These are phyloP conservation scores for Chydorus sphaericus DNA, from an alignment of 2,888 invertebrate genomes.

Conservation along the genomic window DNA sequence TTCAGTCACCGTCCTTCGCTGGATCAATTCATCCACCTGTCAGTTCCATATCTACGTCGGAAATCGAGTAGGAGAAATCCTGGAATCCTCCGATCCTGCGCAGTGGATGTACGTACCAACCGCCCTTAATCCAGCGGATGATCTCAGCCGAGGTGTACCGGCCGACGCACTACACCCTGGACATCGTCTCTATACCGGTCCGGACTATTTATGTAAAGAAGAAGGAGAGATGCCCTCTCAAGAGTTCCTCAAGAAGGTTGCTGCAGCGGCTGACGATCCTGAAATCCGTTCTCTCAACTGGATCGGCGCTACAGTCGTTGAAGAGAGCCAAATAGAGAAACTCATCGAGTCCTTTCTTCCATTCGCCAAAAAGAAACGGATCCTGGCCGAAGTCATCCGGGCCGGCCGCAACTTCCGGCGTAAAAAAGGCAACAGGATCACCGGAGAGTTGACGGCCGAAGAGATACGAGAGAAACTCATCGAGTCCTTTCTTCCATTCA, in stretches of 20 bases:
- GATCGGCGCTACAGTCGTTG: neutral
- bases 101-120: constrained; percentile 6
- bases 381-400: neutral
- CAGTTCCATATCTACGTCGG: constrained; percentile 17
- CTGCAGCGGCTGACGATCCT: neutral
- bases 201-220: neutral
- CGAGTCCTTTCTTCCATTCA: neutral
- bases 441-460: neutral
- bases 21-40: constrained; percentile 16
- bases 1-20: constrained; percentile 17
- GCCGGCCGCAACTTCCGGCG: neutral
- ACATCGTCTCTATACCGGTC: constrained; percentile 5
- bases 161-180: neutral
- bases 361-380: neutral
- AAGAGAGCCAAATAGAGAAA: too few relatives aligned
- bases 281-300: neutral
- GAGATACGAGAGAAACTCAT: neutral
- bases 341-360: neutral
- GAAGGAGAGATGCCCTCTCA: neutral
- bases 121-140: constrained; percentile 9
- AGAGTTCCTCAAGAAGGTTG: neutral
- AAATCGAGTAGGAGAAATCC: constrained; percentile 9
- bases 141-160: constrained; percentile 3
- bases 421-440: neutral
- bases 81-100: neutral